Evolutionary conservation across 2,797 vertebrate genomes (phyloP), one percentile per base, ranked within the genome.

Genomic region (Danio tinwini): DNA sequence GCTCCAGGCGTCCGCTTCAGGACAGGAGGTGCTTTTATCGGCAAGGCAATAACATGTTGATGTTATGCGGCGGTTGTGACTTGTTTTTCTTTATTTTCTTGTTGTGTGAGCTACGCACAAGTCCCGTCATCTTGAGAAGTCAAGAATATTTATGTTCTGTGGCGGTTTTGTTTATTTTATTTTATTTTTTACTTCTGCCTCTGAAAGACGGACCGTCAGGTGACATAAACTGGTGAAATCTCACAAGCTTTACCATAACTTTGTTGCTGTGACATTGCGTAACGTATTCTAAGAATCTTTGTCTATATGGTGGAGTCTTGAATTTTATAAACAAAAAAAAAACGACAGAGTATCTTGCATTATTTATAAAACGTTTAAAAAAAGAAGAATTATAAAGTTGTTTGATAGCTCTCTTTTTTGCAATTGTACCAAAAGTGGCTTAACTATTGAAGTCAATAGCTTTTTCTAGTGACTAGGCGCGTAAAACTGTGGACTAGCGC

Each of bases 381-480:
- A 29, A 29, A 29, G 29, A 29, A 88, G 87, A 88, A 86, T 90
- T 90, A 84, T 90, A 93, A 92, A 92, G 90, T 92, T 94, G 94
- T 97, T 97, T 97, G 96, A 96, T 97, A 96, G 95, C 94, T 91
- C 88, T 92, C 94, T 95, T 85, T 95, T 96, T 97, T 96, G 96
- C 96, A 96, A 96, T 93, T 96, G 97, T 97, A 97, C 97, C 97
- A 94, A 97, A 97, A 98, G 97, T 98, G 97, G 97, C 97, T 98
- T 98, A 98, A 96, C 94, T 96, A 95, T 96, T 92, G 92, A 95
- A 91, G 83, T 90, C 85, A 86, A 94, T 93, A 93, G 94, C 93
- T 93, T 93, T 83, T 94, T 95, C 90, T 94, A 88, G 94, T 96
- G 93, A 94, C 93, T 94, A 94, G 92, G 94, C 90, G 92, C 92